phyloP scores from a whole-genome alignment of 2,888 invertebrate species.

The Oscheius sp. region DNA sequence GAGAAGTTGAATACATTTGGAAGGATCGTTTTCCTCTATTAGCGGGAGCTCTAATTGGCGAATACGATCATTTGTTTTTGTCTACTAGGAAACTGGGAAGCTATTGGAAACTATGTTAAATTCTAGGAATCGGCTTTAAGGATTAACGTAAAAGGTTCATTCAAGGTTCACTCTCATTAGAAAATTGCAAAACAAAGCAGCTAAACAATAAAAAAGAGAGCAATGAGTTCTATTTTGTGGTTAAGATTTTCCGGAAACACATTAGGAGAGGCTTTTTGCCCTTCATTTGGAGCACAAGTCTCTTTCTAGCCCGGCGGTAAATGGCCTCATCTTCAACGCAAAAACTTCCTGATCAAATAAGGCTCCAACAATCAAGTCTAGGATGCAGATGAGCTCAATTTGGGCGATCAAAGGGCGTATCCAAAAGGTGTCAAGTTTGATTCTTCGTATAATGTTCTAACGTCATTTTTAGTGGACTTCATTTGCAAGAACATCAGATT shows the following conservation, averaged over 20 bases:
- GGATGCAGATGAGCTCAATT: too few species aligned
- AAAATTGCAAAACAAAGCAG: too few species aligned
- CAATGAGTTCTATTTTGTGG: background rate
- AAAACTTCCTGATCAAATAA: slow-evolving; percentile 8
- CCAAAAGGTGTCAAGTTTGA: too few species aligned
- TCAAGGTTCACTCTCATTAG: too few species aligned
- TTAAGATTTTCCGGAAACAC: background rate
- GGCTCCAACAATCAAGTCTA: background rate
- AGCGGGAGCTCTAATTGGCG: background rate
- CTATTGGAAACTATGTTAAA: too few species aligned
- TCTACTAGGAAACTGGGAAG: background rate
- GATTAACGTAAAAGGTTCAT: too few species aligned
- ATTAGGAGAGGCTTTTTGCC: background rate
- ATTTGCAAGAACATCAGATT: too few species aligned
- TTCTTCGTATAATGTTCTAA: too few species aligned
- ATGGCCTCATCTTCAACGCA: background rate
- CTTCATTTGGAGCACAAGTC: background rate
- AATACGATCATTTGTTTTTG: slow-evolving; percentile 3
- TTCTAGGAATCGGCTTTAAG: too few species aligned
- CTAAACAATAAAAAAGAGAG: too few species aligned
- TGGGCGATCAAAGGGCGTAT: too few species aligned
- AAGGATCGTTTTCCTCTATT: background rate
- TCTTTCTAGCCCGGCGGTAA: background rate
- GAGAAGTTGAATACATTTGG: background rate
- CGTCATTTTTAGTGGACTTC: too few species aligned